Percentiles rank a stretch among this genome's conserved stretches.
These are phyloP conservation scores for Oryzias melastigma DNA, from an alignment of 2,113 vertebrate species.

Conservation along the genomic window DNA sequence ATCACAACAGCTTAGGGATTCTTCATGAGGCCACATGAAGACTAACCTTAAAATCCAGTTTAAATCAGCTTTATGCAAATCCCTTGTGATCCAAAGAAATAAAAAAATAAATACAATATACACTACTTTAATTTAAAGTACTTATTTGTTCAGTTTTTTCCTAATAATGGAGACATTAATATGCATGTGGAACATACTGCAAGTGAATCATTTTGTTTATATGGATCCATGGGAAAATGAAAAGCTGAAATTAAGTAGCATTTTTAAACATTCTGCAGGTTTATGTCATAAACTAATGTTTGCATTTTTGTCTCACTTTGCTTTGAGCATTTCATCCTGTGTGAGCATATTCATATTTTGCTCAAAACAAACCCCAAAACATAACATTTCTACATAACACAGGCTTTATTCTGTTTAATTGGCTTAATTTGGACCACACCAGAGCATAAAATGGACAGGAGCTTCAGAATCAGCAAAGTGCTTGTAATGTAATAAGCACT, in stretches of 20 bases:
- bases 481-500: conserved; percentile 78
- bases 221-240: background rate
- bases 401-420: conserved; percentile 65
- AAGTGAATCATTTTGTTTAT: background rate
- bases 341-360: conserved; percentile 25
- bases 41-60: conserved; percentile 10
- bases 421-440: conserved; percentile 59
- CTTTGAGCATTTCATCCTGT: conserved; percentile 17
- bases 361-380: too few relatives aligned
- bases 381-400: conserved; percentile 20
- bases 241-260: background rate
- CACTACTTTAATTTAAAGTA: background rate
- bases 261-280: too few relatives aligned
- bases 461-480: conserved; percentile 74
- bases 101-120: conserved; percentile 29
- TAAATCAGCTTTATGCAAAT: conserved; percentile 45
- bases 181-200: background rate
- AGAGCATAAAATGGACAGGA: conserved; percentile 49
- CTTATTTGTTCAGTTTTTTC: too few relatives aligned
- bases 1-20: conserved; percentile 2
- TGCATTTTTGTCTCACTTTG: conserved; percentile 7
- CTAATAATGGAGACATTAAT: background rate
- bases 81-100: conserved; percentile 23
- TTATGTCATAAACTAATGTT: background rate
- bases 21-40: conserved; percentile 26